Evolutionary conservation across 2,888 invertebrate species (phyloP).

Genomic region (Acrocera orbiculus): DNA sequence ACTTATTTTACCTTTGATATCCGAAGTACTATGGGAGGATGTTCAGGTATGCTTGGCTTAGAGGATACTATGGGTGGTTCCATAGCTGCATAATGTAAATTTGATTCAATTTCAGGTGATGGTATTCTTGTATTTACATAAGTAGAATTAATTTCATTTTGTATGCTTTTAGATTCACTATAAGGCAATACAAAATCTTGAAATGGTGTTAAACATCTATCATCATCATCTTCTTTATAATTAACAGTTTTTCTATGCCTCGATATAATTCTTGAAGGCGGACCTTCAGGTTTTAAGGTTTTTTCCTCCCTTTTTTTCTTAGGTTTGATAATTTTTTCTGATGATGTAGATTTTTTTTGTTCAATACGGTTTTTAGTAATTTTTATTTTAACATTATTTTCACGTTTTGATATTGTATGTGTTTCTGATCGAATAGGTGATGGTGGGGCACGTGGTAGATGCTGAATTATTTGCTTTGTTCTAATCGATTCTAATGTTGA

Average conservation of each 20-base stretch:
- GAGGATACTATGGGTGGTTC: slow-evolving; percentile 16
- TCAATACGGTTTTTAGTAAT: slow-evolving; percentile 23
- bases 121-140: not conserved
- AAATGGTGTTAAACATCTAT: slow-evolving; percentile 24
- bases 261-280: slow-evolving; percentile 25
- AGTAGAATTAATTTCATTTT: slow-evolving; percentile 6
- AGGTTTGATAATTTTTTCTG: slow-evolving; percentile 14
- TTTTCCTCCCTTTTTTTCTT: slow-evolving; percentile 27
- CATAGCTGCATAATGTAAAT: slow-evolving; percentile 8
- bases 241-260: slow-evolving; percentile 44
- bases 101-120: slow-evolving; percentile 7
- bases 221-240: slow-evolving; percentile 40
- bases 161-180: slow-evolving; percentile 7
- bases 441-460: slow-evolving; percentile 20
- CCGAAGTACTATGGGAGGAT: slow-evolving; percentile 72
- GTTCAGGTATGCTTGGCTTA: slow-evolving; percentile 28
- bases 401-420: slow-evolving; percentile 7
- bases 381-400: slow-evolving; percentile 20
- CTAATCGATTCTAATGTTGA: slow-evolving; percentile 31
- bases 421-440: slow-evolving; percentile 27
- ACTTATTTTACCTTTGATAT: slow-evolving; percentile 53
- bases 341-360: slow-evolving; percentile 22
- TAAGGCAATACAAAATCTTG: slow-evolving; percentile 21
- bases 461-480: slow-evolving; percentile 28
- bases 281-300: slow-evolving; percentile 25